These are phyloP conservation scores for Ginglymostoma cirratum DNA, from an alignment of 2,113 vertebrate genomes.

Conservation along the genomic window DNA sequence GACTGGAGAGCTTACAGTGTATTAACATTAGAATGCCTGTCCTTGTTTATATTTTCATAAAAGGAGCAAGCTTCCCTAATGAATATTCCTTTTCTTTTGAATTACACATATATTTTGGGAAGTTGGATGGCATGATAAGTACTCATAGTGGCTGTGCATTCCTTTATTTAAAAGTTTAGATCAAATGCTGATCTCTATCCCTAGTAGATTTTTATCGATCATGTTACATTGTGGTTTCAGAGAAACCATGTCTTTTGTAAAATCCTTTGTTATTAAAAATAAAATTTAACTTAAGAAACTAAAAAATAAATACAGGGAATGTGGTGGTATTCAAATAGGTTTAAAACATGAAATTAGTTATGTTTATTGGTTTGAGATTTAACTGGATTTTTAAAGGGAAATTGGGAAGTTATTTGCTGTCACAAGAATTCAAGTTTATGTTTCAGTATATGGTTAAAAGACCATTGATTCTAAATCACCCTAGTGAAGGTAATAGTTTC, in stretches of 20 bases:
- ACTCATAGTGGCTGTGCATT: not conserved
- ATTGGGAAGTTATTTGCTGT: not conserved
- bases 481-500: not conserved
- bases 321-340: not conserved
- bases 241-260: not conserved
- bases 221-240: not conserved
- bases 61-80: not conserved
- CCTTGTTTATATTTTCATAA: not conserved
- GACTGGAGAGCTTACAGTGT: too few relatives aligned
- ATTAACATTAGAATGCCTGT: not conserved
- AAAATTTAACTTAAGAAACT: not conserved
- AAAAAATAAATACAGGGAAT: not conserved
- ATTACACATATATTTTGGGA: not conserved
- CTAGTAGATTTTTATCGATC: not conserved
- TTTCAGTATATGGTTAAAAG: not conserved
- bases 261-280: not conserved
- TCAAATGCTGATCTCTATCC: not conserved
- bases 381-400: not conserved
- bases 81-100: not conserved
- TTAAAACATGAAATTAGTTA: not conserved
- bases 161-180: not conserved
- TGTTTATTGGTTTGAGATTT: not conserved
- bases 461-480: not conserved
- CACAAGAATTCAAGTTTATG: not conserved
- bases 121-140: not conserved